These are phyloP conservation scores for Parnassius orleans DNA, from an alignment of 2,888 invertebrate genomes.

Conservation along the genomic window DNA sequence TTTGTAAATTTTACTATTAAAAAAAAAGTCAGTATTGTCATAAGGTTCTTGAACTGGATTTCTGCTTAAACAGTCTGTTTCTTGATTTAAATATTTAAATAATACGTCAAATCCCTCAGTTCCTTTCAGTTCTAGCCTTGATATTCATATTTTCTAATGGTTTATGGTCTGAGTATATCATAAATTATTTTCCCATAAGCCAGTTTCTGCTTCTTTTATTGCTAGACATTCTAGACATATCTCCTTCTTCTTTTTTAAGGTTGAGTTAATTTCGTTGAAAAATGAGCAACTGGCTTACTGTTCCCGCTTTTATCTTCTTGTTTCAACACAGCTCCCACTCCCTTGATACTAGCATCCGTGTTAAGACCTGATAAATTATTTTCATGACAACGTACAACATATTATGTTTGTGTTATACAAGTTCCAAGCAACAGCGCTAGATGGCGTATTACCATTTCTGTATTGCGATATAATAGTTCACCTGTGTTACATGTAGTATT, in stretches of 20 bases:
- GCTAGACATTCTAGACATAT: too few species aligned
- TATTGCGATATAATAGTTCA: too few species aligned
- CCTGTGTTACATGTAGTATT: too few species aligned
- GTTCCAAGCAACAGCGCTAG: too few species aligned
- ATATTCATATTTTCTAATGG: too few species aligned
- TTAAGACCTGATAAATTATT: too few species aligned
- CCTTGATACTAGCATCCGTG: constrained; percentile 34
- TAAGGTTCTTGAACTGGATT: neutral
- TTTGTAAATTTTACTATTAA: neutral
- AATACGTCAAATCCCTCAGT: neutral
- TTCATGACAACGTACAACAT: too few species aligned
- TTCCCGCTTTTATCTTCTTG: constrained; percentile 12
- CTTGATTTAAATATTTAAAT: neutral
- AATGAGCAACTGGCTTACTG: neutral
- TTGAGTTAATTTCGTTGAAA: neutral
- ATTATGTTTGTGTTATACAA: too few species aligned
- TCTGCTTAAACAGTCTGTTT: neutral
- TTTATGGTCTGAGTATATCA: neutral
- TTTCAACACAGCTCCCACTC: constrained; percentile 35
- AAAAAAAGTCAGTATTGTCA: neutral
- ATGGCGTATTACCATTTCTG: too few species aligned
- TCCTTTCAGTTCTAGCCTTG: too few species aligned
- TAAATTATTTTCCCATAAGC: neutral
- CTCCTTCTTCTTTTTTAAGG: too few species aligned
- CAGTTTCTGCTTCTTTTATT: neutral